Evolutionary conservation across 2,113 vertebrate species (phyloP).

Genomic region (Melanerpes aurifrons): DNA sequence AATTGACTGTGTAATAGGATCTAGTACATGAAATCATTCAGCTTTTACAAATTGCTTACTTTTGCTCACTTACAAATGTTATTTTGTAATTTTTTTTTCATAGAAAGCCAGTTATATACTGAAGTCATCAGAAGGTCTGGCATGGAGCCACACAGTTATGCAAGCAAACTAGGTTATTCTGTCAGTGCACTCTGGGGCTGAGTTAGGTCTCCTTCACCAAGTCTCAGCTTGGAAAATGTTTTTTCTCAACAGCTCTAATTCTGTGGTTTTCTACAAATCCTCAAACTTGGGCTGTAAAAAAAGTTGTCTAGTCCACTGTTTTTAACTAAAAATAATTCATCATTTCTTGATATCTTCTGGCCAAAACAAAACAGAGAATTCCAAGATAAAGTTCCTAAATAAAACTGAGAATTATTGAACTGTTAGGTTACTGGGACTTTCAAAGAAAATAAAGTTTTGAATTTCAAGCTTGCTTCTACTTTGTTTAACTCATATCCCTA

Average conservation of each 20-base stretch:
- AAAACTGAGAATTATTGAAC: neutral
- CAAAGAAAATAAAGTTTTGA: neutral
- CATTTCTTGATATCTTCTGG: neutral
- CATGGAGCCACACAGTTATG: accelerated
- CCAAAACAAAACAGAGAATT: neutral
- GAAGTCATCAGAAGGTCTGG: neutral
- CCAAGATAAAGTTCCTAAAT: neutral
- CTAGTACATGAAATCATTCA: neutral
- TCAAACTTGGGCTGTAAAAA: neutral
- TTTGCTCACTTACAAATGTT: neutral
- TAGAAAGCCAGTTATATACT: neutral
- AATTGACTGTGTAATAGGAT: neutral
- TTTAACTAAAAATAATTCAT: neutral
- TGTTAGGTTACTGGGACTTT: neutral
- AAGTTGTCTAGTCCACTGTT: neutral
- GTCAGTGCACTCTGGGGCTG: neutral
- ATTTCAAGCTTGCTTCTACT: neutral
- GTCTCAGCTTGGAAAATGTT: neutral
- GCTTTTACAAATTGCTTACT: neutral
- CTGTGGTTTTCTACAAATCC: neutral
- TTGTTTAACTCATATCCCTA: neutral
- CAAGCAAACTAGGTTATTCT: neutral
- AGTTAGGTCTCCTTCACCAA: neutral
- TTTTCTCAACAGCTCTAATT: neutral
- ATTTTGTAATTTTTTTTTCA: neutral